Base-by-base conservation (phyloP, 64 coral and sea anemone species). In the Stichodactyla helianthus region DNA sequence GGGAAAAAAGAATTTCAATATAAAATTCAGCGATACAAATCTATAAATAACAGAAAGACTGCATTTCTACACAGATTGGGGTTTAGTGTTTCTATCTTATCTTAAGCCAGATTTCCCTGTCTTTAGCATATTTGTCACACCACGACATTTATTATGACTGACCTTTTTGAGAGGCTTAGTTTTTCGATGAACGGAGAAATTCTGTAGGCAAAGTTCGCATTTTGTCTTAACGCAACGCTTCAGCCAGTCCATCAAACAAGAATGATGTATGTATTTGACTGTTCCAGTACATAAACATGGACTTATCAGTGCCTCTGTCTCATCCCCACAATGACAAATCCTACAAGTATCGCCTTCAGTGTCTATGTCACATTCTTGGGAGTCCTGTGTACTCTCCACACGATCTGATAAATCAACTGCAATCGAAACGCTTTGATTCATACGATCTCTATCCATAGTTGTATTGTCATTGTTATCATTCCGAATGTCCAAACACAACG, bases 231-330 rank as follows among this genome's bases (percentile, higher is more conserved):
- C 90, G 71, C 83, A 86, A 79, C 90, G 89, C 44, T 99, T 89
- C 52, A 99, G 67, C 97, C 97, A 99, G 68, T 74, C 91, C 93
- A 99, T 95, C 0, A 99, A 85, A 86, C 97, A 99, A 0, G 88
- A 82, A 18, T 99, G 93, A 53, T 99, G 97, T 19, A 99, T 89
- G 67, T 89, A 93, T 65, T 90, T 90, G 6, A 99, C 90, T 55
- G 97, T 94, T 0, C 97, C 97, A 10, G 90, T 99, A 23, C 97
- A 99, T 31, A 93, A 60, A 88, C 97, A 99, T 10, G 97, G 97
- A 84, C 97, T 99, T 11, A 99, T 94, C 2, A 99, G 86, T 0
- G 54, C 4, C 52, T 95, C 97, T 9, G 67, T 31, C 3, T 99
- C 97, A 0, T 89, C 79, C 15, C 83, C 89, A 71, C 95, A 85